Conservation (phyloP, 2,797 vertebrate species). For the Anabacerthia variegaticeps region DNA sequence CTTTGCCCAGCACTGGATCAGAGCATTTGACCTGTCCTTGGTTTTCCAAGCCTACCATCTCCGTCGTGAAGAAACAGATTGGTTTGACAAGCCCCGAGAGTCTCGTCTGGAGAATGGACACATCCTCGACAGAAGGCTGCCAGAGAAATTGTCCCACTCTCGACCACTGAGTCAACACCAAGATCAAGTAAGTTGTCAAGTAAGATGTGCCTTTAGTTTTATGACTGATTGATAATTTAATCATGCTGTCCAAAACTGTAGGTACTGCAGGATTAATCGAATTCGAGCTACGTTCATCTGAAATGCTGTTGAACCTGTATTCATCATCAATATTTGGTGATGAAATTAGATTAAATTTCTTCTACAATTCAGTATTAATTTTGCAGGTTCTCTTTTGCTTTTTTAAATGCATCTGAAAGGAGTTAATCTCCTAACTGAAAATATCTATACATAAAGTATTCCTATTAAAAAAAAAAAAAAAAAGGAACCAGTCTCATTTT, state of each 20-base stretch:
- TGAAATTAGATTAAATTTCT: not conserved
- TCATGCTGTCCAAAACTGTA: not conserved
- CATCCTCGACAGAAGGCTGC: constrained; percentile 86
- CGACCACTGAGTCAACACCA: constrained; percentile 79
- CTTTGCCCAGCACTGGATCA: constrained; percentile 62
- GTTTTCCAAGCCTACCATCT: constrained; percentile 94
- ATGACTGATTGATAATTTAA: not conserved
- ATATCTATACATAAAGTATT: not conserved
- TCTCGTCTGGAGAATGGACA: constrained; percentile 87
- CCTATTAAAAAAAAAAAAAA: not conserved
- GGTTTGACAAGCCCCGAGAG: constrained; percentile 99
- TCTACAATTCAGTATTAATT: not conserved
- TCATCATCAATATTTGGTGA: not conserved
- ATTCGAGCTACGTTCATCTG: not conserved
- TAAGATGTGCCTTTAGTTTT: constrained; percentile 66
- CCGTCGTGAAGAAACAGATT: constrained; percentile 97
- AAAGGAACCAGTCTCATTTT: not conserved
- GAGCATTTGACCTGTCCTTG: constrained; percentile 82
- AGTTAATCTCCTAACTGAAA: not conserved
- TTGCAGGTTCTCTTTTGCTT: not conserved
- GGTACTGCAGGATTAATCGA: not conserved
- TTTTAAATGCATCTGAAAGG: not conserved
- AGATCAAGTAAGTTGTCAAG: constrained; percentile 82
- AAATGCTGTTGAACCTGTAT: not conserved
- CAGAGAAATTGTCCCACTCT: constrained; percentile 80